A percentile compares a stretch with the other conserved stretches of the same genome.
phyloP scores from a whole-genome alignment of 2,113 vertebrate genomes.

The Ameiurus melas region DNA sequence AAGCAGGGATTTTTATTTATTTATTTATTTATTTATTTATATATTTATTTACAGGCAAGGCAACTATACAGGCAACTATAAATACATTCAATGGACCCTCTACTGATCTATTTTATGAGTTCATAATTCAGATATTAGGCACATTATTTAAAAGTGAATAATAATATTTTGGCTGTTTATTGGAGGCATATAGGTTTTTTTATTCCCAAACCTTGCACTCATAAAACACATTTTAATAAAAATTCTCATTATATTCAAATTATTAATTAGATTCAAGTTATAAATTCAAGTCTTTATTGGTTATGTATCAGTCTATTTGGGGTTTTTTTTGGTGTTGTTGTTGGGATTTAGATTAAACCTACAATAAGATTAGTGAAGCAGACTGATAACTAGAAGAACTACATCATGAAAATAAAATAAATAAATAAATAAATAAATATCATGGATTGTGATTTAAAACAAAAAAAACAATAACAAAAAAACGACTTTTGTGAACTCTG shows the following conservation, averaged over 20 bases:
- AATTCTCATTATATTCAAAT: conserved; percentile 20
- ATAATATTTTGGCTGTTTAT: background rate
- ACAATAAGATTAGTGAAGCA: background rate
- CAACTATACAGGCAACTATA: too few relatives aligned
- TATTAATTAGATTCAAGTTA: background rate
- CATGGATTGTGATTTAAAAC: background rate
- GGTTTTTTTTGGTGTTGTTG: background rate
- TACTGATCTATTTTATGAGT: background rate
- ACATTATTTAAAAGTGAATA: background rate
- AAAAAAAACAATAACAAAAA: too few relatives aligned
- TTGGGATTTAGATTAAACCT: background rate
- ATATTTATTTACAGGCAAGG: background rate
- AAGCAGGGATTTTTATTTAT: background rate
- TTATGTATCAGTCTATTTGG: background rate
- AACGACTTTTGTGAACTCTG: background rate
- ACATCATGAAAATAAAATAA: too few relatives aligned
- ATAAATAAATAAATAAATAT: background rate
- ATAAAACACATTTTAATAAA: background rate
- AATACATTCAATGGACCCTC: background rate
- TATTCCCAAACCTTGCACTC: background rate
- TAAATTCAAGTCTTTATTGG: background rate
- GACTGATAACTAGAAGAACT: background rate
- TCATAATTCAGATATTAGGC: background rate
- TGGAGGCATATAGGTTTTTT: background rate
- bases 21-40: background rate